A percentile compares a stretch with the other conserved stretches of the same genome.
phyloP scores from a whole-genome alignment of 2,888 invertebrate species.

The Troglohyphantes excavatus region DNA sequence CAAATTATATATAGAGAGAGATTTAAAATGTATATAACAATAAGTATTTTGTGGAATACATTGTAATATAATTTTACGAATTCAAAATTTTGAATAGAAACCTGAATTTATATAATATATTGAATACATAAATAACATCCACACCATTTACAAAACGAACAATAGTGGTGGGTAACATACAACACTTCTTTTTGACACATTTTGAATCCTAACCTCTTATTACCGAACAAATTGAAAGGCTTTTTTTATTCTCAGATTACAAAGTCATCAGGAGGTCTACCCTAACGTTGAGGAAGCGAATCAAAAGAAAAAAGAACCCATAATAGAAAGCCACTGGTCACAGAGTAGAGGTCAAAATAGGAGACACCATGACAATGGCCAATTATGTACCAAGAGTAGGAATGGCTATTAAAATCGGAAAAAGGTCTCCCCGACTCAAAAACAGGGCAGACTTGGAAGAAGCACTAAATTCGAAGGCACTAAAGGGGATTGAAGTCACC shows the following conservation, averaged over 20 bases:
- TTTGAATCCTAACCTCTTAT: not conserved
- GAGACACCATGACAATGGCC: slow-evolving; percentile 53
- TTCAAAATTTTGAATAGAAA: not conserved
- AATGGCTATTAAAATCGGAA: slow-evolving; percentile 41
- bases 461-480: not conserved
- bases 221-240: not conserved
- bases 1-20: no score
- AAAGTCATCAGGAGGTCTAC: not conserved
- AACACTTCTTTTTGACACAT: not conserved
- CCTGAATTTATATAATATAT: not conserved
- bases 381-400: slow-evolving; percentile 50
- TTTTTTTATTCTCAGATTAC: not conserved
- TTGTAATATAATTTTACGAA: no score
- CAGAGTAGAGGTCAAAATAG: slow-evolving; percentile 10
- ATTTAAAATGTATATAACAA: no score
- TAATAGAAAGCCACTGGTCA: slow-evolving; percentile 31
- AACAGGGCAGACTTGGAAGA: not conserved
- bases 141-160: not conserved
- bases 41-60: no score
- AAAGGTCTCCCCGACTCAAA: not conserved
- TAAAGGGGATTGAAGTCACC: slow-evolving; percentile 7
- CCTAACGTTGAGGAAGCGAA: slow-evolving; percentile 11
- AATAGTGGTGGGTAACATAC: not conserved
- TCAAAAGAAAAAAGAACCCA: slow-evolving; percentile 26
- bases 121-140: not conserved